phyloP scores from a whole-genome alignment of 2,797 vertebrate genomes.

The Diglossa cyanea region DNA sequence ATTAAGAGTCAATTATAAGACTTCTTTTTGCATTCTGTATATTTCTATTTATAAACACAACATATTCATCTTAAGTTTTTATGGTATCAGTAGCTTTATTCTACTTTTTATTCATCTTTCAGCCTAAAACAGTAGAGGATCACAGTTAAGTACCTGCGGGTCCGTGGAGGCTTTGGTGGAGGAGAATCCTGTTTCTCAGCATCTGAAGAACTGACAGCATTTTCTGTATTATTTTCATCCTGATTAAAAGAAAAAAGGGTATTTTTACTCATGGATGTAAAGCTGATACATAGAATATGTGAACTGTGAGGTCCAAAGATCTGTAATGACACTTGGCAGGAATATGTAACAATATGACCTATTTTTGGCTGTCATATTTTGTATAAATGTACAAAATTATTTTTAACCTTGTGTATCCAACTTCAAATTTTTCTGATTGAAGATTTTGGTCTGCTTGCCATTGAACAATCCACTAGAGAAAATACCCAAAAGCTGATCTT shows the following conservation, averaged over 20 bases:
- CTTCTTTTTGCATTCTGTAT: not conserved
- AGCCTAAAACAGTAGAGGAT: not conserved
- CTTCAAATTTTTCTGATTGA: not conserved
- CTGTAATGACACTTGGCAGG: not conserved
- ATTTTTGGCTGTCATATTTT: not conserved
- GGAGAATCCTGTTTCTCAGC: slow-evolving; percentile 90
- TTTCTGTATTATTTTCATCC: slow-evolving; percentile 89
- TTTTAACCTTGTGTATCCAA: not conserved
- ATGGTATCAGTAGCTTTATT: not conserved
- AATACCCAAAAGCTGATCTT: not conserved
- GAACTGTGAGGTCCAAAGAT: not conserved
- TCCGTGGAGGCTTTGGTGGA: slow-evolving; percentile 93
- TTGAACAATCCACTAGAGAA: not conserved
- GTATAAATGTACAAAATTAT: not conserved
- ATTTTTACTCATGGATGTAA: not conserved
- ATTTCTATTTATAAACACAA: not conserved
- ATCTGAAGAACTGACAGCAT: slow-evolving; percentile 78
- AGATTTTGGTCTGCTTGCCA: not conserved
- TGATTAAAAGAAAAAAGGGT: slow-evolving; percentile 53
- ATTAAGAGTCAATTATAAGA: not conserved
- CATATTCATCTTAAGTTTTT: not conserved
- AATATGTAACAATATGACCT: not conserved
- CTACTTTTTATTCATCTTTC: not conserved
- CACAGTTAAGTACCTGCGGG: slow-evolving; percentile 82
- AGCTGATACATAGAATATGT: not conserved